These are phyloP conservation scores for Psilopsiagon aurifrons DNA, from an alignment of 2,113 vertebrate species.

Conservation along the genomic window DNA sequence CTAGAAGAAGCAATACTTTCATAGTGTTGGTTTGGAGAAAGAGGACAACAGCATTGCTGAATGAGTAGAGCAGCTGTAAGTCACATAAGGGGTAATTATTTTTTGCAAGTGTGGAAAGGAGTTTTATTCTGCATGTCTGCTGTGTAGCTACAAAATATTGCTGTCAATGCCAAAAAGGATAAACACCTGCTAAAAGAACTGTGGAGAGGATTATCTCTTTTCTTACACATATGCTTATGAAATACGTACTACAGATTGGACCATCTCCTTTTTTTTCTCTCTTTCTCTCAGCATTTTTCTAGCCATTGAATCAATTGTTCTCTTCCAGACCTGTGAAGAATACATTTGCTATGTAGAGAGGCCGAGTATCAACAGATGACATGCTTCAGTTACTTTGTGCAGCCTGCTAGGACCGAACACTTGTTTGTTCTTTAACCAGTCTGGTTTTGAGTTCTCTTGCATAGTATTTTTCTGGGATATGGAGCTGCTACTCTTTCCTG, in stretches of 20 bases:
- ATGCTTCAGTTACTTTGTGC: background rate
- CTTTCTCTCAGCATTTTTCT: conserved; percentile 23
- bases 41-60: conserved; percentile 64
- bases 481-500: background rate
- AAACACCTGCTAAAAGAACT: conserved; percentile 60
- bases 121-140: conserved; percentile 56
- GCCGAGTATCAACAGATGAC: background rate
- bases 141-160: conserved; percentile 65
- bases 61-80: conserved; percentile 63
- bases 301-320: conserved; percentile 30
- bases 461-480: background rate
- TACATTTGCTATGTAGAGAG: conserved; percentile 45
- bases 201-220: conserved; percentile 44
- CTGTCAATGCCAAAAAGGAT: conserved; percentile 53
- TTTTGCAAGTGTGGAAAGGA: conserved; percentile 26
- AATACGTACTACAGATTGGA: conserved; percentile 13
- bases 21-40: conserved; percentile 3
- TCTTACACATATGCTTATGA: conserved; percentile 17
- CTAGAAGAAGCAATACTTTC: conserved; percentile 41
- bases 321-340: conserved; percentile 52
- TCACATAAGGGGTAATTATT: conserved; percentile 69
- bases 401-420: background rate
- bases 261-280: conserved; percentile 35
- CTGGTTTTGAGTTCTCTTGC: background rate
- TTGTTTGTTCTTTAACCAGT: background rate